Conservation (phyloP, 2,797 vertebrate species). For the Sylvia borin region DNA sequence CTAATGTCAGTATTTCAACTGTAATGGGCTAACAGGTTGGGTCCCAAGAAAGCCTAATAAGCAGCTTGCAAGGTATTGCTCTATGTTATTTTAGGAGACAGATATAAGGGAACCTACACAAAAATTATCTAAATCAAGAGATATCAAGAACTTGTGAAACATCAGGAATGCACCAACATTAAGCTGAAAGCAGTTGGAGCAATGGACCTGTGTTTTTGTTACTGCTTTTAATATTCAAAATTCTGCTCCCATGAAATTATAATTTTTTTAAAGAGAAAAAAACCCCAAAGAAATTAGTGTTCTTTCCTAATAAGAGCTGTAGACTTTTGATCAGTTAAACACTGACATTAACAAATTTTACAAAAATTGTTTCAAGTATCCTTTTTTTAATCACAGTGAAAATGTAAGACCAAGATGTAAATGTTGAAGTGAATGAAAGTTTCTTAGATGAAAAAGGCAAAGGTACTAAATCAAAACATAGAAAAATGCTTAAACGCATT, state of each 20-base stretch:
- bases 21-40: background rate
- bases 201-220: slow-evolving; percentile 37
- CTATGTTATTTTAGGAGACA: slow-evolving; percentile 16
- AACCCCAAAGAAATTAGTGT: slow-evolving; percentile 6
- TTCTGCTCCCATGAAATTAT: slow-evolving; percentile 52
- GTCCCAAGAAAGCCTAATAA: background rate
- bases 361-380: slow-evolving; percentile 85
- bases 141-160: slow-evolving; percentile 12
- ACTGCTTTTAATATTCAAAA: slow-evolving; percentile 37
- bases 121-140: slow-evolving; percentile 23
- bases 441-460: slow-evolving; percentile 80
- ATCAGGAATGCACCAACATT: slow-evolving; percentile 24
- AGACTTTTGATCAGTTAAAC: slow-evolving; percentile 63
- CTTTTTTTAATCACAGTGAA: slow-evolving; percentile 84
- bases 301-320: slow-evolving; percentile 62
- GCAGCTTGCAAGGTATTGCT: slow-evolving; percentile 67
- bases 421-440: slow-evolving; percentile 72
- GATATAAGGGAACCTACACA: background rate
- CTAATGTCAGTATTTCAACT: background rate
- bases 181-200: slow-evolving; percentile 47
- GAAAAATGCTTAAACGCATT: slow-evolving; percentile 88
- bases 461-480: slow-evolving; percentile 80
- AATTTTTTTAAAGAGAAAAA: slow-evolving; percentile 37
- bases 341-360: slow-evolving; percentile 73
- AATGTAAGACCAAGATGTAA: slow-evolving; percentile 79